Evolutionary conservation across 2,888 invertebrate genomes (phyloP).

Genomic region (Lampropteryx suffumata): DNA sequence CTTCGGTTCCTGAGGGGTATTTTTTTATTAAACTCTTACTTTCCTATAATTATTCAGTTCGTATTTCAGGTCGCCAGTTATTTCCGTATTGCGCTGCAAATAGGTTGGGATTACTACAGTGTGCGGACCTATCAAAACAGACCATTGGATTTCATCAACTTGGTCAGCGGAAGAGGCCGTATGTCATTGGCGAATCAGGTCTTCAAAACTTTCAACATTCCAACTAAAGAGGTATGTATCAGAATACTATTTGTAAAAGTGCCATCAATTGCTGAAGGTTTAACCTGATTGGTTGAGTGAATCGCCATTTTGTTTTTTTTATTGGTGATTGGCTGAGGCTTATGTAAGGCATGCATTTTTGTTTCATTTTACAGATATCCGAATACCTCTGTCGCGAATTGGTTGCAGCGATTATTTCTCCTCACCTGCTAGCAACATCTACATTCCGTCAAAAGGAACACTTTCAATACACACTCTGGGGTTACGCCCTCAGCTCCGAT

Average conservation of each 20-base stretch:
- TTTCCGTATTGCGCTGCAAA: conserved; percentile 73
- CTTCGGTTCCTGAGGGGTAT: no score
- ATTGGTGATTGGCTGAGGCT: no score
- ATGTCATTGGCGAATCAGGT: conserved; percentile 76
- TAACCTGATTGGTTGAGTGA: no score
- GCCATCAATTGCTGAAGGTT: no score
- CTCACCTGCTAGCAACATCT: conserved; percentile 73
- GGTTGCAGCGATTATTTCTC: conserved; percentile 79
- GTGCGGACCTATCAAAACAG: conserved; percentile 73
- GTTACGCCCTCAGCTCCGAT: conserved; percentile 80
- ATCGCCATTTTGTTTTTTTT: background rate
- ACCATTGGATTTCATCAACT: conserved; percentile 72
- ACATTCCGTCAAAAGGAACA: conserved; percentile 78
- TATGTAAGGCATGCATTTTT: no score
- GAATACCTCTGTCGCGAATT: conserved; percentile 86
- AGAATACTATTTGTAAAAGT: background rate
- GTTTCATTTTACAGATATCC: conserved; percentile 68
- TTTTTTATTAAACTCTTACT: no score
- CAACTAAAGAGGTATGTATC: conserved; percentile 63
- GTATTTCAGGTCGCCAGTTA: conserved; percentile 62
- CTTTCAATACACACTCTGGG: conserved; percentile 82
- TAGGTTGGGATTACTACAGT: conserved; percentile 71
- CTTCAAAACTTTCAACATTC: conserved; percentile 73
- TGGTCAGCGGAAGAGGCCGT: conserved; percentile 71
- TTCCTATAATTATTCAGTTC: no score